A percentile compares a stretch with the other conserved stretches of the same genome.
These are phyloP conservation scores for Chamaetylas fuelleborni DNA, from an alignment of 2,113 vertebrate species.

Conservation along the genomic window DNA sequence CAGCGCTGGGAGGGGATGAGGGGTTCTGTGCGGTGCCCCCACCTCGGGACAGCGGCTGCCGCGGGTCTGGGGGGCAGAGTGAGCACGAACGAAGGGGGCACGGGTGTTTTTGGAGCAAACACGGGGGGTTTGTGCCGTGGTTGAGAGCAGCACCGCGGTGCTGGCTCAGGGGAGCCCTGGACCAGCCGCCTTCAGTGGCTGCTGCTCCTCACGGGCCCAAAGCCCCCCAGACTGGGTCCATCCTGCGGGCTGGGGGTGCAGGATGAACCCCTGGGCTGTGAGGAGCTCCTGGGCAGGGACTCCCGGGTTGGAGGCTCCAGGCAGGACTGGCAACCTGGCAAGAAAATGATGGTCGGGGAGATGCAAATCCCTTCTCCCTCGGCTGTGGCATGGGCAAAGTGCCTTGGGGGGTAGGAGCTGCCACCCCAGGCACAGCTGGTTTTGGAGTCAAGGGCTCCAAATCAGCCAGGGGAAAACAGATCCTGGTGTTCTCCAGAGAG, in stretches of 20 bases:
- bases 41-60: accelerated
- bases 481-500: neutral
- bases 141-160: accelerated
- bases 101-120: neutral
- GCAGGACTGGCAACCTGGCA: neutral
- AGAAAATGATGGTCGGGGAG: neutral
- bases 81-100: accelerated
- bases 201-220: neutral
- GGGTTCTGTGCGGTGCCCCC: accelerated
- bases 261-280: neutral
- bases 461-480: neutral
- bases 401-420: neutral
- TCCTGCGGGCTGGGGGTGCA: accelerated
- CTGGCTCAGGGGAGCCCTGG: accelerated
- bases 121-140: accelerated
- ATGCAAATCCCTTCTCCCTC: neutral
- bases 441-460: neutral
- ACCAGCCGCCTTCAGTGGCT: accelerated
- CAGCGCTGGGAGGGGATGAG: neutral
- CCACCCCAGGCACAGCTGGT: accelerated
- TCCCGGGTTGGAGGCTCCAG: neutral
- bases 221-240: accelerated
- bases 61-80: accelerated
- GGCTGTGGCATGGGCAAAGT: accelerated
- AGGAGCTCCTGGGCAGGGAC: neutral